A percentile compares a stretch with the other conserved stretches of the same genome.
phyloP scores from a whole-genome alignment of 2,888 invertebrate genomes.

The Scaeva pyrastri region DNA sequence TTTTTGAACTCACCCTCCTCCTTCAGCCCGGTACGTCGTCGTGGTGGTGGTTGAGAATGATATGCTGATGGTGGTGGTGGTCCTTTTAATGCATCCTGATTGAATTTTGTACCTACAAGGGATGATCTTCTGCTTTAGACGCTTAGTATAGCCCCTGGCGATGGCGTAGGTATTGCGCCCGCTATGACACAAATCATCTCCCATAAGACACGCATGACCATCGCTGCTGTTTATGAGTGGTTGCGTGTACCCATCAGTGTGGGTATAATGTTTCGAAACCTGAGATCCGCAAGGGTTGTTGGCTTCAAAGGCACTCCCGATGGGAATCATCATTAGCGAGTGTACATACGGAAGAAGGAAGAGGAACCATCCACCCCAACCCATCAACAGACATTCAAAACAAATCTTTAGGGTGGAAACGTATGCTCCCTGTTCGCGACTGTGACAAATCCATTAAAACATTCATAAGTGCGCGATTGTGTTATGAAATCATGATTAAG shows the following conservation, averaged over 20 bases:
- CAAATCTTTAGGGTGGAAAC: slow-evolving; percentile 55
- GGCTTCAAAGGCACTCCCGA: slow-evolving; percentile 39
- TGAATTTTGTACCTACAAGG: slow-evolving; percentile 53
- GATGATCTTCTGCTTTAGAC: slow-evolving; percentile 31
- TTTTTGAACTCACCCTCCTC: slow-evolving; percentile 60
- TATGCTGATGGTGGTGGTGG: slow-evolving; percentile 24
- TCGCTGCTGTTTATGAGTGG: slow-evolving; percentile 35
- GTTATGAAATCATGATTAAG: slow-evolving; percentile 70
- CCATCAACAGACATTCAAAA: slow-evolving; percentile 1
- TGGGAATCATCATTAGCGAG: slow-evolving; percentile 73
- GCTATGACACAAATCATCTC: slow-evolving; percentile 69
- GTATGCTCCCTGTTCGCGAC: slow-evolving; percentile 69
- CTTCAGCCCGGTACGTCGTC: background rate
- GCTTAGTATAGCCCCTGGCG: slow-evolving; percentile 22
- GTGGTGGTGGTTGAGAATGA: slow-evolving; percentile 32
- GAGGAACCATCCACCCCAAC: slow-evolving; percentile 53
- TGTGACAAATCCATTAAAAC: slow-evolving; percentile 71
- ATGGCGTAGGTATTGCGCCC: slow-evolving; percentile 24
- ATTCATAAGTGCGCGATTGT: slow-evolving; percentile 69
- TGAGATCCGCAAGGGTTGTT: slow-evolving; percentile 67
- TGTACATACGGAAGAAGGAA: slow-evolving; percentile 67
- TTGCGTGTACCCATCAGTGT: background rate
- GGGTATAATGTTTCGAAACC: slow-evolving; percentile 32
- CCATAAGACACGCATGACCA: slow-evolving; percentile 67
- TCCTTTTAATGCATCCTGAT: slow-evolving; percentile 65